Conservation (phyloP, 1,140 invertebrate species). For the Drosophila sucinea region DNA sequence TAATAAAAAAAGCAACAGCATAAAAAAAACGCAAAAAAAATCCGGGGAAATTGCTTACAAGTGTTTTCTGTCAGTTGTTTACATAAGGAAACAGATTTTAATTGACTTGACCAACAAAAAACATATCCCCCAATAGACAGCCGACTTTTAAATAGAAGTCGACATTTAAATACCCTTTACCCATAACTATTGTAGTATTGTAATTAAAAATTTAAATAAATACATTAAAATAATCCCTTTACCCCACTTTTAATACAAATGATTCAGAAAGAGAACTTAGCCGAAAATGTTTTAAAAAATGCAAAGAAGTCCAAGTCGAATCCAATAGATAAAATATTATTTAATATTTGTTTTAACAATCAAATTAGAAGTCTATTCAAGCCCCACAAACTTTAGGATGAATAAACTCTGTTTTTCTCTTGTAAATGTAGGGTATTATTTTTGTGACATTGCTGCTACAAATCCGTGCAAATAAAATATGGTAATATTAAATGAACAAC, state of each 20-base stretch:
- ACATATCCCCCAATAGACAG: neutral
- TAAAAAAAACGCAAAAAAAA: neutral
- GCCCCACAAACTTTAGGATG: too few species aligned
- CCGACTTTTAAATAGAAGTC: neutral
- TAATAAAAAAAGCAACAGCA: constrained; percentile 2
- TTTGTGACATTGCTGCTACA: neutral
- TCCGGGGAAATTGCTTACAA: constrained; percentile 17
- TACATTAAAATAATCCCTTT: too few species aligned
- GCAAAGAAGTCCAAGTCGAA: too few species aligned
- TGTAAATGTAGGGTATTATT: neutral
- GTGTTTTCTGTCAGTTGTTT: constrained; percentile 19
- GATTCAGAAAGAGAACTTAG: too few species aligned
- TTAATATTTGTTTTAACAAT: too few species aligned
- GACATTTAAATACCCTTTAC: neutral
- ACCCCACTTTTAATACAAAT: too few species aligned
- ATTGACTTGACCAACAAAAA: constrained; percentile 17
- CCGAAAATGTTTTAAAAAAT: too few species aligned
- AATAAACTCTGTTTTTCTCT: too few species aligned
- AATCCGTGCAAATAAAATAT: neutral
- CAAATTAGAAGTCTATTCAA: too few species aligned
- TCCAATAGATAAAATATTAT: too few species aligned
- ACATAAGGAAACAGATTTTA: constrained; percentile 32
- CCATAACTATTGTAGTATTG: too few species aligned
- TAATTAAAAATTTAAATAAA: too few species aligned
- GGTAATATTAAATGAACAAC: constrained; percentile 1